Evolutionary conservation across 2,888 invertebrate species (phyloP).

Genomic region (Latrodectus elegans): DNA sequence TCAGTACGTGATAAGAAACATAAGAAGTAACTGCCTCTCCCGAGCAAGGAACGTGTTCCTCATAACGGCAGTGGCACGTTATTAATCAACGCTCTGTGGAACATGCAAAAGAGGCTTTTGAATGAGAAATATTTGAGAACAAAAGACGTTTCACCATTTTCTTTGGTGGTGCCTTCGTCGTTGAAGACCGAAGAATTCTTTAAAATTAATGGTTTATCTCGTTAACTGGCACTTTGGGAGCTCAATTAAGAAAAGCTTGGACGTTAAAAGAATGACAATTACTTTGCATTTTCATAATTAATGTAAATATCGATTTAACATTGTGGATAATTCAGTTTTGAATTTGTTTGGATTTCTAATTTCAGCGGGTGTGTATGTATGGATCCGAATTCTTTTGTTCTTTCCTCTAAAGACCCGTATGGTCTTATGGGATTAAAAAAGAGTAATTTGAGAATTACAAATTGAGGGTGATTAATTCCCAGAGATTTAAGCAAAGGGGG

Average conservation of each 20-base stretch:
- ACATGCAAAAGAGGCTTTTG: slow-evolving; percentile 37
- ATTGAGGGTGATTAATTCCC: too few relatives aligned
- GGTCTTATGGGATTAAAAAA: too few relatives aligned
- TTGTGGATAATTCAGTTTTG: slow-evolving; percentile 43
- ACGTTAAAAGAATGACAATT: slow-evolving; percentile 48
- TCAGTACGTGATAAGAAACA: too few relatives aligned
- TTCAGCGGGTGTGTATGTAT: background rate
- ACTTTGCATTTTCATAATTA: slow-evolving; percentile 46
- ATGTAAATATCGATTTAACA: slow-evolving; percentile 18
- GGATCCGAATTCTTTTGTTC: too few relatives aligned
- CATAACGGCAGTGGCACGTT: background rate
- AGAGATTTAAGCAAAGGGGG: too few relatives aligned
- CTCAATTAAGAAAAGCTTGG: slow-evolving; percentile 37
- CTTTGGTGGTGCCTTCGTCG: background rate
- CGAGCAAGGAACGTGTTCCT: background rate
- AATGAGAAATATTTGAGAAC: slow-evolving; percentile 32
- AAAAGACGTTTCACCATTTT: slow-evolving; percentile 13
- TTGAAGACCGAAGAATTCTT: background rate
- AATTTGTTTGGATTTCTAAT: slow-evolving; percentile 36
- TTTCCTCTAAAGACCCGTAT: too few relatives aligned
- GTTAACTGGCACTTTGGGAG: slow-evolving; percentile 43
- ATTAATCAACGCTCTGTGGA: slow-evolving; percentile 38
- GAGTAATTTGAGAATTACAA: too few relatives aligned
- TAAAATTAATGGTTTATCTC: slow-evolving; percentile 51
- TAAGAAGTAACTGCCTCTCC: too few relatives aligned